Percentiles rank a stretch among this genome's conserved stretches.
Conservation (phyloP, 2,888 invertebrate species). For the Troides oblongomaculatus region DNA sequence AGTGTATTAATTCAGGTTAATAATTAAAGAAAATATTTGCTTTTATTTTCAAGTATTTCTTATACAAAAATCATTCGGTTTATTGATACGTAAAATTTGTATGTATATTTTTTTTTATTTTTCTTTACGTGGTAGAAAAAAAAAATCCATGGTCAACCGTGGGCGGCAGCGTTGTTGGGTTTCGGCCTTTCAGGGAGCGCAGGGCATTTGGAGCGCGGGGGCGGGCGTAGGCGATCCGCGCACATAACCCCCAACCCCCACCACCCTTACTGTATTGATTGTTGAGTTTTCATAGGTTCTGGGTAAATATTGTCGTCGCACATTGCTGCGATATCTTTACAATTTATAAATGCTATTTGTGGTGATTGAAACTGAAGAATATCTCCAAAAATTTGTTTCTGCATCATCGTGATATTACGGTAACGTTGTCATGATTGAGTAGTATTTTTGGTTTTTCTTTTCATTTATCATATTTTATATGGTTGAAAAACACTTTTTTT, state of each 20-base stretch:
- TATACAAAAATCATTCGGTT: no score
- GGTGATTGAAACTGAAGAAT: not conserved
- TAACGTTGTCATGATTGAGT: not conserved
- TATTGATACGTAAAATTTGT: no score
- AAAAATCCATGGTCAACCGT: conserved; percentile 51
- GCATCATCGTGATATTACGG: not conserved
- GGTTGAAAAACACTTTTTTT: not conserved
- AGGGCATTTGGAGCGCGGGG: conserved; percentile 35
- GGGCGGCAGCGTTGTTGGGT: conserved; percentile 60
- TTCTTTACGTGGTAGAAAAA: conserved; percentile 37
- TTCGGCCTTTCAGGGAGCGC: conserved; percentile 47
- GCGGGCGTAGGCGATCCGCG: conserved; percentile 62
- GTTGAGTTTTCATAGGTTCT: conserved; percentile 64
- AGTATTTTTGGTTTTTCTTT: not conserved
- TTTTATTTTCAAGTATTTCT: no score
- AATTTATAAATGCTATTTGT: conserved; percentile 17
- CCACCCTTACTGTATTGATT: conserved; percentile 67
- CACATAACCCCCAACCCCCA: conserved; percentile 40
- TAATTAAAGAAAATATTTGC: no score
- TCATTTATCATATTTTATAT: not conserved
- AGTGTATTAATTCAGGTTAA: not conserved
- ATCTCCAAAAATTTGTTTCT: not conserved
- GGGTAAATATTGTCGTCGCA: conserved; percentile 61
- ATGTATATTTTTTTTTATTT: conserved; percentile 15
- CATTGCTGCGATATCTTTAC: conserved; percentile 18